Evolutionary conservation across 2,797 vertebrate genomes (phyloP).

Genomic region (Cetoscarus ocellatus): DNA sequence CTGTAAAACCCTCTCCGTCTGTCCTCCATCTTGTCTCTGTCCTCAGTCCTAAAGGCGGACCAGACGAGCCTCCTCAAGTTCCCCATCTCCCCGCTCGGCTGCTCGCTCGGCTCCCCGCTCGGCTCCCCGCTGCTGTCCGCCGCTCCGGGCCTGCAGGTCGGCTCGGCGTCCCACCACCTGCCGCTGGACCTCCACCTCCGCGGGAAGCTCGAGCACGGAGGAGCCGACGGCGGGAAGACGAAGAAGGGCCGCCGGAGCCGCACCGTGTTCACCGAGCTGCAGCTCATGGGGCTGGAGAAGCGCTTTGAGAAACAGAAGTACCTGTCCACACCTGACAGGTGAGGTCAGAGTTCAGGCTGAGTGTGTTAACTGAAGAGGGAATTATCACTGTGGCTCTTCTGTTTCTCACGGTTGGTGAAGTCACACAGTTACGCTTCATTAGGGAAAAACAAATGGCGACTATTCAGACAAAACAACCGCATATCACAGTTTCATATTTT

Average conservation of each 20-base stretch:
- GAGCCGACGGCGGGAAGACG: conserved; percentile 87
- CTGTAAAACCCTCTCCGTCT: background rate
- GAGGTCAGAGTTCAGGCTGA: conserved; percentile 23
- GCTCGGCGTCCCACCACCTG: conserved; percentile 88
- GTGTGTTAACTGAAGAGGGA: too few species aligned
- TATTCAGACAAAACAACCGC: too few species aligned
- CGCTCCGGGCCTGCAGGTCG: conserved; percentile 88
- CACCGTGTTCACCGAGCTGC: conserved; percentile 98
- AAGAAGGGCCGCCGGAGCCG: conserved; percentile 97
- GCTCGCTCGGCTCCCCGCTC: conserved; percentile 87
- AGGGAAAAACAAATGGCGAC: too few species aligned
- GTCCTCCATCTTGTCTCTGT: conserved; percentile 1
- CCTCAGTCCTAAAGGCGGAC: conserved; percentile 90
- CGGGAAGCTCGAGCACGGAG: conserved; percentile 90
- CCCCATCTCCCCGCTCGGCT: conserved; percentile 92
- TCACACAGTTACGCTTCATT: too few species aligned
- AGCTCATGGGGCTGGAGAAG: conserved; percentile 98
- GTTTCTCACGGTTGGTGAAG: too few species aligned
- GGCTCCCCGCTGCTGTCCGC: conserved; percentile 90
- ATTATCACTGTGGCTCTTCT: too few species aligned
- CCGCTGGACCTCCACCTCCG: conserved; percentile 96
- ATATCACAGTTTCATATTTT: too few species aligned
- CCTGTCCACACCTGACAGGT: conserved; percentile 98
- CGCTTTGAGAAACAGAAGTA: conserved; percentile 99
- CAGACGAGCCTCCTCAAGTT: conserved; percentile 94